These are phyloP conservation scores for Chrysolina oricalcia DNA, from an alignment of 2,888 invertebrate genomes.

Conservation along the genomic window DNA sequence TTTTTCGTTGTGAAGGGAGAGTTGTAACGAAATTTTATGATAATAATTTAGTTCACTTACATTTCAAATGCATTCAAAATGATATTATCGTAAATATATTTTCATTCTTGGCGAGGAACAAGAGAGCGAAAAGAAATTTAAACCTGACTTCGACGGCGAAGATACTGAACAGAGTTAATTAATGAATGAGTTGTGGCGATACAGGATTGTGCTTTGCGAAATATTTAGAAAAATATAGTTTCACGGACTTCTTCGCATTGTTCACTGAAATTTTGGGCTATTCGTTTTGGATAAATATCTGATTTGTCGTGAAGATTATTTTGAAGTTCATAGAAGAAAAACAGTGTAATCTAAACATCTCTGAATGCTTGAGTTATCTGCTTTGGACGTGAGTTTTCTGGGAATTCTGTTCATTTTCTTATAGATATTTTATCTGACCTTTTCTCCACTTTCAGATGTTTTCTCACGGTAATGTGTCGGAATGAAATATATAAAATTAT, in stretches of 20 bases:
- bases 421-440: too few species aligned
- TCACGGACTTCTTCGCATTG: background rate
- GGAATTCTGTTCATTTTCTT: background rate
- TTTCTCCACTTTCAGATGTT: background rate
- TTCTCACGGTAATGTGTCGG: background rate
- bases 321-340: too few species aligned
- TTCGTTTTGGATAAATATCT: background rate
- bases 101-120: too few species aligned
- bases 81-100: too few species aligned
- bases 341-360: too few species aligned
- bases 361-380: too few species aligned
- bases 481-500: background rate
- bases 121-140: too few species aligned
- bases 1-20: conserved; percentile 16
- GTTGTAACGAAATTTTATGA: conserved; percentile 1
- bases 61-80: too few species aligned
- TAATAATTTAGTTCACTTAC: background rate
- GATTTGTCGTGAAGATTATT: background rate
- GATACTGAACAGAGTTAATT: background rate
- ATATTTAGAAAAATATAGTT: too few species aligned
- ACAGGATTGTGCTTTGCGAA: background rate
- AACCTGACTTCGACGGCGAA: too few species aligned
- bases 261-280: background rate
- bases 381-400: background rate
- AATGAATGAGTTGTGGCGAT: background rate